phyloP scores from a whole-genome alignment of 2,888 invertebrate genomes.

The Ditylenchus weischeri region DNA sequence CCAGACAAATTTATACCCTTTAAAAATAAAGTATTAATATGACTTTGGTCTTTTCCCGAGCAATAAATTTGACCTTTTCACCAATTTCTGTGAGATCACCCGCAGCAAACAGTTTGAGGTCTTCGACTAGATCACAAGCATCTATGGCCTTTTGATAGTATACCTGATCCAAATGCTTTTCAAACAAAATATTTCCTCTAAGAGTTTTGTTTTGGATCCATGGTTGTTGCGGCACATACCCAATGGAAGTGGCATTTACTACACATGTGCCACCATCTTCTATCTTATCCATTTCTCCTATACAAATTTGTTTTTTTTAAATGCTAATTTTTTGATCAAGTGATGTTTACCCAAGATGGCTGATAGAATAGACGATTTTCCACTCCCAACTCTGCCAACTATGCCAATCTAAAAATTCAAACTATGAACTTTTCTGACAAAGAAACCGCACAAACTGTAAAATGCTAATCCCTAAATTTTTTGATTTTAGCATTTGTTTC shows the following conservation, averaged over 20 bases:
- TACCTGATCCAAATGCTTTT: slow-evolving; percentile 37
- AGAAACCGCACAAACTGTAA: no score
- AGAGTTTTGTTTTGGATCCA: slow-evolving; percentile 67
- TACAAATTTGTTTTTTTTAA: background rate
- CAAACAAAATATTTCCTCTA: slow-evolving; percentile 84
- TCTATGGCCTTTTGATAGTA: slow-evolving; percentile 65
- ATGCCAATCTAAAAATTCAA: slow-evolving; percentile 56
- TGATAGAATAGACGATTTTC: slow-evolving; percentile 73
- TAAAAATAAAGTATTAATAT: no score
- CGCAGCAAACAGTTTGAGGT: slow-evolving; percentile 81
- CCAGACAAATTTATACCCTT: slow-evolving; percentile 77
- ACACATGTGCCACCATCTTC: slow-evolving; percentile 4
- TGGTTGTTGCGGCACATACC: slow-evolving; percentile 83
- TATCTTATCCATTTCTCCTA: background rate
- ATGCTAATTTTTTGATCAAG: slow-evolving; percentile 5
- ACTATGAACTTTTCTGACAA: no score
- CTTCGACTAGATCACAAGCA: slow-evolving; percentile 83
- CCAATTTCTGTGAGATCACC: slow-evolving; percentile 97
- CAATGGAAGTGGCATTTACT: slow-evolving; percentile 60
- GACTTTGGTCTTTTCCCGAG: no score
- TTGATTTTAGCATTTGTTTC: no score
- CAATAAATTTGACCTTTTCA: slow-evolving; percentile 79
- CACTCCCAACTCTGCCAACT: slow-evolving; percentile 62
- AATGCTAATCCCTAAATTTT: no score
- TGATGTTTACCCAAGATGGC: slow-evolving; percentile 63